Evolutionary conservation across 2,888 invertebrate genomes (phyloP), one percentile per base, ranked within the genome.

Genomic region (Epistrophe grossulariae): DNA sequence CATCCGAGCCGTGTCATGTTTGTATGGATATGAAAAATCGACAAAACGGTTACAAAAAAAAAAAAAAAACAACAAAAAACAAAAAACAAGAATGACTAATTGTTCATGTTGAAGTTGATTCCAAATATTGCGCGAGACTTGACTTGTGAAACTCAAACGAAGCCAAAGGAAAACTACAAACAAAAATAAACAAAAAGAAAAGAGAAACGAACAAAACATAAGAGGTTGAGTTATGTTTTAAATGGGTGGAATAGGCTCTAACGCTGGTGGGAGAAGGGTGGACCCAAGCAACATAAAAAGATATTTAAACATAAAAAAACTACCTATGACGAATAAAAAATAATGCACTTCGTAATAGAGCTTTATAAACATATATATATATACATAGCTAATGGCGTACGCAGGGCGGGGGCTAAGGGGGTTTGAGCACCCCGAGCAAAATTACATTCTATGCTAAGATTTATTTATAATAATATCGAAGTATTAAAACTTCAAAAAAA

Each of bases 11-110:
- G 74, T 85, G 82, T 83, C 85, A 82, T 81, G 79, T 70, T 59
- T 70, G 59, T 79, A 79, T 83, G 60, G 50, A 48, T 66, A 50
- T 13, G 11, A 60, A 24, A 66, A 59, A 79, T 76, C 64, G 74
- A 72, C 68, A 83, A 72, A 82, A 87, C 74, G 52, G 74, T 79
- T 48, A 31, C 76, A 76, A 74, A 82, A 15, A 2, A 60, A 38
- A 40, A 59, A 59, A 35, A 57, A 73, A n/a, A n/a, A n/a, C n/a
- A n/a, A n/a, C n/a, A 74, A 82, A 15, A 2, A 60, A 38, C 19
- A 59, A 59, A 35, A 77, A 73, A 77, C 72, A 48, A 55, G 76
- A 79, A 87, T 87, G 87, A 87, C 87, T 87, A 87, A 87, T 87
- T 83, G 87, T 68, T 71, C 72, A 70, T 70, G 70, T 40, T 55